Conservation (phyloP, 2,888 invertebrate species). For the Teinopalpus imperialis region DNA sequence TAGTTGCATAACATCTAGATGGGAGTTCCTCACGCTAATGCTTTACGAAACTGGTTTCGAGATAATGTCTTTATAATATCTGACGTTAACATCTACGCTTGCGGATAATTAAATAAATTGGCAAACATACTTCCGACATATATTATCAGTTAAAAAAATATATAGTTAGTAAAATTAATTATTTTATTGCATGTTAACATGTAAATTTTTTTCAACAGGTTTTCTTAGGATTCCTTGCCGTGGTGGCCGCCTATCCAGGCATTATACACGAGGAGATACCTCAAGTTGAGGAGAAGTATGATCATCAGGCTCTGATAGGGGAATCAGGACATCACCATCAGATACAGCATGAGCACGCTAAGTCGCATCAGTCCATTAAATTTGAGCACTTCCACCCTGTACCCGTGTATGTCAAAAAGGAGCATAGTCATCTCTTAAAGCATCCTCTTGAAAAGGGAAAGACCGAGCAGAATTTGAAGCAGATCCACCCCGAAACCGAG, state of each 20-base stretch:
- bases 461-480: slow-evolving; percentile 82
- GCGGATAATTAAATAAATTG: slow-evolving; percentile 26
- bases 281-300: slow-evolving; percentile 61
- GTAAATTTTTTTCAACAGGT: slow-evolving; percentile 48
- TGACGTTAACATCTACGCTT: slow-evolving; percentile 15
- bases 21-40: slow-evolving; percentile 39
- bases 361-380: slow-evolving; percentile 86
- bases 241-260: slow-evolving; percentile 70
- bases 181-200: not conserved
- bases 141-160: not conserved
- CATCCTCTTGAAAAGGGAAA: slow-evolving; percentile 85
- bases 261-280: slow-evolving; percentile 68
- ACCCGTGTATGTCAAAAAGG: slow-evolving; percentile 86
- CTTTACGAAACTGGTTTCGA: slow-evolving; percentile 48
- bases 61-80: slow-evolving; percentile 32
- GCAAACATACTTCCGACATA: slow-evolving; percentile 20
- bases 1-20: slow-evolving; percentile 51
- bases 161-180: not conserved
- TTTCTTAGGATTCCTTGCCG: slow-evolving; percentile 74
- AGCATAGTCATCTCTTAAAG: slow-evolving; percentile 84
- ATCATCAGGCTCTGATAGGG: slow-evolving; percentile 64
- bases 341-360: slow-evolving; percentile 84
- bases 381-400: slow-evolving; percentile 87
- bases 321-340: slow-evolving; percentile 82
- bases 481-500: slow-evolving; percentile 83